phyloP scores from a whole-genome alignment of 2,113 vertebrate genomes.

The Cepphus grylle region DNA sequence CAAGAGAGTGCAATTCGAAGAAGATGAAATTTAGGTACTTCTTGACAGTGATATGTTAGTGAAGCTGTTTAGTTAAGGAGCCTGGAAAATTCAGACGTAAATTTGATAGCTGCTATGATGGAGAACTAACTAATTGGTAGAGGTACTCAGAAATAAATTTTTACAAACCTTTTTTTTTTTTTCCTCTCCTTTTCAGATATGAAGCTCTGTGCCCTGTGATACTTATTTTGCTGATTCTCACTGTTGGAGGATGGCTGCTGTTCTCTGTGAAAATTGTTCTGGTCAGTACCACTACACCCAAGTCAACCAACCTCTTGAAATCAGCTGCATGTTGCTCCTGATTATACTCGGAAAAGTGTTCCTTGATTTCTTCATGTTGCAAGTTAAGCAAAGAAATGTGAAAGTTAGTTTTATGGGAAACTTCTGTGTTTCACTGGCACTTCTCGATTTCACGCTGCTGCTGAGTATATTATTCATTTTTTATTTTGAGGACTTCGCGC shows the following conservation, averaged over 20 bases:
- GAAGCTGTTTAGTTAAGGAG: background rate
- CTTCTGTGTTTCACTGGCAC: slow-evolving; percentile 79
- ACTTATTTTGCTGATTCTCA: background rate
- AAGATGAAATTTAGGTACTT: background rate
- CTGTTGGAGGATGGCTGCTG: slow-evolving; percentile 42
- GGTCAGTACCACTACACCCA: background rate
- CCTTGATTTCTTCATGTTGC: slow-evolving; percentile 75
- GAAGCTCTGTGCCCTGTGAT: background rate
- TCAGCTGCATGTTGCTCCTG: slow-evolving; percentile 68
- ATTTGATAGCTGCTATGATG: background rate
- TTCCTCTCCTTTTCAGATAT: slow-evolving; percentile 30
- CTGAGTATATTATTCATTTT: slow-evolving; percentile 61
- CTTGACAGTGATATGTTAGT: background rate
- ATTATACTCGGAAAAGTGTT: slow-evolving; percentile 77
- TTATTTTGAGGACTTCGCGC: slow-evolving; percentile 59
- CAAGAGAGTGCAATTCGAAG: background rate
- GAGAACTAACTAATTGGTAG: background rate
- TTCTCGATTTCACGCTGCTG: slow-evolving; percentile 74
- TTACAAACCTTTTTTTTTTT: background rate
- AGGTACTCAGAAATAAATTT: background rate
- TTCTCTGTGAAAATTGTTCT: slow-evolving; percentile 48
- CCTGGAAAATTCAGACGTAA: background rate
- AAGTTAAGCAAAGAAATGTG: slow-evolving; percentile 57
- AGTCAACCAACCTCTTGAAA: slow-evolving; percentile 3
- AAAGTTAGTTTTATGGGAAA: slow-evolving; percentile 75